phyloP scores from a whole-genome alignment of 1,140 invertebrate species.

The Sycophaga agraensis region DNA sequence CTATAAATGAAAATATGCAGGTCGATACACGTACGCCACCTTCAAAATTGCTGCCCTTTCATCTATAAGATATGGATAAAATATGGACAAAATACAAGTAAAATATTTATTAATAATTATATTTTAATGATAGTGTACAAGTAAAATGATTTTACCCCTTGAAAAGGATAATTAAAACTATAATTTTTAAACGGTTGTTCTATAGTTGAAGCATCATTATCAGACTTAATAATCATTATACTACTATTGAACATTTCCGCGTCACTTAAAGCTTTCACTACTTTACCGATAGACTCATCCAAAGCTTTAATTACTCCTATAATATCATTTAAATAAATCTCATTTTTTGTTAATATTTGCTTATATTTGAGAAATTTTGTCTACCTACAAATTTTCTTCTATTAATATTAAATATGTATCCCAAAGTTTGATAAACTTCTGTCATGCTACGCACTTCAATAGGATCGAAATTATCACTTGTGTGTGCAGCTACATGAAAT shows the following conservation, averaged over 20 bases:
- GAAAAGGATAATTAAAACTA: constrained; percentile 69
- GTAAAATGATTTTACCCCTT: constrained; percentile 55
- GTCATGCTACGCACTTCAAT: constrained; percentile 28
- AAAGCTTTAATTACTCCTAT: constrained; percentile 62
- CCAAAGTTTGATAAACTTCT: constrained; percentile 57
- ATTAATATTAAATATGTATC: constrained; percentile 55
- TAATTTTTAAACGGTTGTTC: constrained; percentile 57
- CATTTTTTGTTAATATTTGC: background rate
- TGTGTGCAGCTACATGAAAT: constrained; percentile 62
- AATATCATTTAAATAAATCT: background rate
- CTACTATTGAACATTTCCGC: constrained; percentile 55
- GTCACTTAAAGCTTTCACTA: constrained; percentile 54
- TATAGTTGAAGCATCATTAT: constrained; percentile 62
- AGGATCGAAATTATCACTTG: constrained; percentile 6
- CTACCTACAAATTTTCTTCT: constrained; percentile 57
- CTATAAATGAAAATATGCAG: constrained; percentile 60
- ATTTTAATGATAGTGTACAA: background rate
- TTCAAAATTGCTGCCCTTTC: constrained; percentile 59
- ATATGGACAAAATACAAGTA: background rate
- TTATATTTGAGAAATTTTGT: background rate
- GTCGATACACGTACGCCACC: constrained; percentile 68
- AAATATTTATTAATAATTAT: no score
- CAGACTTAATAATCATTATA: constrained; percentile 61
- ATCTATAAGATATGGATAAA: constrained; percentile 31
- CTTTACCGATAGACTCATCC: constrained; percentile 62